phyloP scores from a whole-genome alignment of 2,888 invertebrate genomes.

The Tiliacea aurago region DNA sequence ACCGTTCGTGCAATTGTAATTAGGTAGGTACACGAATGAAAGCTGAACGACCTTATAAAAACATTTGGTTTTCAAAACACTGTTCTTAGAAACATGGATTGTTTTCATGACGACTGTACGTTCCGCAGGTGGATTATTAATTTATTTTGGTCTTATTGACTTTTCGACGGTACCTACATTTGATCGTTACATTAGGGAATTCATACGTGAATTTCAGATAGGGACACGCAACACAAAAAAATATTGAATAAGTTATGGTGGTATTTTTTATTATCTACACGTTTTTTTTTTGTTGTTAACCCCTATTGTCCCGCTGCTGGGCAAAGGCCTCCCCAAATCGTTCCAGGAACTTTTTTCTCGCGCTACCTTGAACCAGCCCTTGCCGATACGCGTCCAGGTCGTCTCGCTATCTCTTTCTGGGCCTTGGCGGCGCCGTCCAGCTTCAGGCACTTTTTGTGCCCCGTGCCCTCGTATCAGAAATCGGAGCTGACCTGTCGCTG shows the following conservation, averaged over 20 bases:
- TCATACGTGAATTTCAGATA: constrained; percentile 51
- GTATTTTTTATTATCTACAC: constrained; percentile 1
- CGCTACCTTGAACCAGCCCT: not conserved
- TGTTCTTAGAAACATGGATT: not conserved
- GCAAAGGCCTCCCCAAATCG: not conserved
- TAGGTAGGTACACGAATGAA: not conserved
- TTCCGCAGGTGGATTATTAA: constrained; percentile 73
- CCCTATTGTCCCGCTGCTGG: not conserved
- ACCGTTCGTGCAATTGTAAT: not conserved
- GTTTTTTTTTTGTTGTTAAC: too few species aligned
- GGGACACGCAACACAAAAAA: constrained; percentile 65
- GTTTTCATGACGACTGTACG: constrained; percentile 59
- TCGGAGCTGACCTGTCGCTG: too few species aligned
- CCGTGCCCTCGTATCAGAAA: not conserved
- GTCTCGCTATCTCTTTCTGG: not conserved
- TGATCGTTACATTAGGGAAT: constrained; percentile 68
- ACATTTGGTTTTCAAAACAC: not conserved
- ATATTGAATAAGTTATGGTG: constrained; percentile 28
- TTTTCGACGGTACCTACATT: constrained; percentile 66
- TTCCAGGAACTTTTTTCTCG: not conserved
- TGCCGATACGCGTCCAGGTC: not conserved
- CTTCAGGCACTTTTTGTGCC: not conserved
- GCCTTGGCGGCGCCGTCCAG: too few species aligned
- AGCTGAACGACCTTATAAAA: too few species aligned
- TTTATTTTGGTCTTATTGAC: constrained; percentile 73